Evolutionary conservation across 2,113 vertebrate species (phyloP).

Genomic region (Phaethon lepturus): DNA sequence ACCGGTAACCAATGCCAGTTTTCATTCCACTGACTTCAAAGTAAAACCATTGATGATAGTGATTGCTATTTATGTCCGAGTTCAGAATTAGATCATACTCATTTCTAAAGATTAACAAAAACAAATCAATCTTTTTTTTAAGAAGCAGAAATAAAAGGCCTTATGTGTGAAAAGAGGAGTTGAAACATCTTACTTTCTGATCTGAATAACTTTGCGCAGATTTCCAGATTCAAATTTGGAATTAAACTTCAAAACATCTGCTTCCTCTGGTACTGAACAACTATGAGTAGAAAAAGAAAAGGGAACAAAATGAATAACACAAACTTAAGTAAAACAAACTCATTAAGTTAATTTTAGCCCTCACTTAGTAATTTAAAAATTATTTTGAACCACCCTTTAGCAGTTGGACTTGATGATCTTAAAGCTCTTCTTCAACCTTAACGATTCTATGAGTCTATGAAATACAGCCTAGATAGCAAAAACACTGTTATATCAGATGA

Average conservation of each 20-base stretch:
- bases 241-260: slow-evolving; percentile 94
- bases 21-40: slow-evolving; percentile 98
- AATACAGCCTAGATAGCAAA: background rate
- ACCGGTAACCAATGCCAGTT: slow-evolving; percentile 86
- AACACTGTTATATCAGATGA: background rate
- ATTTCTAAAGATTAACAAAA: slow-evolving; percentile 79
- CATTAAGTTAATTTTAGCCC: background rate
- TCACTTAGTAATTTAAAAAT: background rate
- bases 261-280: slow-evolving; percentile 82
- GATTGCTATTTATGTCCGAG: slow-evolving; percentile 98
- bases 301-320: background rate
- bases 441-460: too few relatives aligned
- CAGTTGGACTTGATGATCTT: too few relatives aligned
- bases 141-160: slow-evolving; percentile 11
- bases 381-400: background rate
- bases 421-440: too few relatives aligned
- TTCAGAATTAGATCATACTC: slow-evolving; percentile 98
- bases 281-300: slow-evolving; percentile 69
- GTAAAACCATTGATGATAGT: slow-evolving; percentile 99
- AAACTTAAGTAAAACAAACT: background rate
- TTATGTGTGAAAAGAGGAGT: background rate
- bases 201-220: slow-evolving; percentile 94
- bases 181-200: slow-evolving; percentile 89
- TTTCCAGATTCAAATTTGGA: slow-evolving; percentile 99
- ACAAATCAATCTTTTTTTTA: slow-evolving; percentile 1